Base-by-base conservation (phyloP, 2,888 invertebrate species). In the Enchytraeus crypticus region DNA sequence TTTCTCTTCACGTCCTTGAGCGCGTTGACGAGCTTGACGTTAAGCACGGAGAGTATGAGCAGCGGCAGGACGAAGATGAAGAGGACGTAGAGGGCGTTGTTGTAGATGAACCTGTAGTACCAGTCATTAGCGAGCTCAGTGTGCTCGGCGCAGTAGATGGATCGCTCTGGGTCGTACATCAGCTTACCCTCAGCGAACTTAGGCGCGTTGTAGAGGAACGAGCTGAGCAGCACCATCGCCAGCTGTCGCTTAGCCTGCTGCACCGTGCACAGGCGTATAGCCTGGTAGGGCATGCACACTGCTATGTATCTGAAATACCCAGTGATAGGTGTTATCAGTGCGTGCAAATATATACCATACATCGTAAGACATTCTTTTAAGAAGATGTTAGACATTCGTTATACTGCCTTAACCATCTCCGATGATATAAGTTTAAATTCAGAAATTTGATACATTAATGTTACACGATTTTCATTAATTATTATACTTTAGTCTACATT, bases 281-380 rank as follows among this genome's bases (percentile, higher is more conserved):
- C 66, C 46, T 65, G 60, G 62, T 63, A 66, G 26, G 67, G 67
- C 27, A 60, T 59, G 43, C 67, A 67, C 2, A 67, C 67, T 11
- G 67, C 66, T 5, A 67, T 67, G 57, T 64, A 68, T 2, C 66
- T n/a, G n/a, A n/a, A n/a, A n/a, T n/a, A n/a, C n/a, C n/a, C n/a
- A n/a, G n/a, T n/a, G n/a, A n/a, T n/a, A n/a, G n/a, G n/a, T n/a
- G n/a, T n/a, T n/a, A n/a, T n/a, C n/a, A n/a, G n/a, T n/a, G n/a
- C n/a, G n/a, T n/a, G n/a, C n/a, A n/a, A n/a, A n/a, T n/a, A n/a
- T n/a, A n/a, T n/a, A n/a, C n/a, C n/a, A n/a, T n/a, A n/a, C n/a
- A n/a, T n/a, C n/a, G n/a, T n/a, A n/a, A n/a, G n/a, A n/a, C n/a
- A n/a, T n/a, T n/a, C n/a, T n/a, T n/a, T n/a, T n/a, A n/a, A n/a